A percentile compares a stretch with the other conserved stretches of the same genome.
Conservation (phyloP, 1,140 invertebrate species). For the Myzus persicae region DNA sequence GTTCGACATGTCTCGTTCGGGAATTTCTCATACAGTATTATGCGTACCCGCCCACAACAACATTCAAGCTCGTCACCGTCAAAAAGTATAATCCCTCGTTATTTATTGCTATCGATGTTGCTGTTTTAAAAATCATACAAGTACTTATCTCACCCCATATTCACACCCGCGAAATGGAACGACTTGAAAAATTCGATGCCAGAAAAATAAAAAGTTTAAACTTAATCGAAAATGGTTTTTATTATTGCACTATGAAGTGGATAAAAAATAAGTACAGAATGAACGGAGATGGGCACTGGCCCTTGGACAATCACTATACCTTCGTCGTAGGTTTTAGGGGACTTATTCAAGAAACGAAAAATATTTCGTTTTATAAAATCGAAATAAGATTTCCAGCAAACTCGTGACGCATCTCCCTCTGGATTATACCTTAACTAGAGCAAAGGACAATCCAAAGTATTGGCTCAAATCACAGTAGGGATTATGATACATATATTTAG, state of each 20-base stretch:
- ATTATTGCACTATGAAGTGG: not conserved
- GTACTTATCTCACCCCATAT: not conserved
- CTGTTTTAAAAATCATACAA: not conserved
- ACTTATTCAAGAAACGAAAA: not conserved
- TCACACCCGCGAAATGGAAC: not conserved
- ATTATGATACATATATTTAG: not conserved
- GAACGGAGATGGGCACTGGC: not conserved
- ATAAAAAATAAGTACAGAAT: too few species aligned
- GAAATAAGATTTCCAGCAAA: not conserved
- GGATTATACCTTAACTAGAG: not conserved
- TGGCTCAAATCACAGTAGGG: not conserved
- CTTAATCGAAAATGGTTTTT: not conserved
- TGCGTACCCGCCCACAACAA: too few species aligned
- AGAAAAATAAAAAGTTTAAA: not conserved
- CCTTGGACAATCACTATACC: not conserved
- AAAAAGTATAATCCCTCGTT: not conserved
- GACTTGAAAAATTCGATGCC: too few species aligned
- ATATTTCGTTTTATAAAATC: not conserved
- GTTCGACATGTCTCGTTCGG: not conserved
- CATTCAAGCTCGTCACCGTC: not conserved
- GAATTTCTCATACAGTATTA: not conserved
- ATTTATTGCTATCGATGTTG: not conserved
- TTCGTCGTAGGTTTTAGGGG: not conserved
- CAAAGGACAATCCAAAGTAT: not conserved
- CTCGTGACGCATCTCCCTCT: not conserved